phyloP scores from a whole-genome alignment of 1,140 invertebrate species.

The Apis dorsata region DNA sequence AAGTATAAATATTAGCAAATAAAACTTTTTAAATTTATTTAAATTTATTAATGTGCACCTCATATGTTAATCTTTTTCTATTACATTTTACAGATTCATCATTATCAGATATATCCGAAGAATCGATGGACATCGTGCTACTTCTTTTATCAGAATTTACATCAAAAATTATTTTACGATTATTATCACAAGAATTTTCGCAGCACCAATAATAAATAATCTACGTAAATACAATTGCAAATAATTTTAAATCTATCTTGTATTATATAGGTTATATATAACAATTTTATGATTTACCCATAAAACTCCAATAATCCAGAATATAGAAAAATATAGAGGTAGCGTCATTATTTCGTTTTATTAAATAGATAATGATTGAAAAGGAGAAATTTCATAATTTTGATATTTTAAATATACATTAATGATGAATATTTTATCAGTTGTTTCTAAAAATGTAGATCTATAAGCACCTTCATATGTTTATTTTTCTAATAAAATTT shows the following conservation, averaged over 20 bases:
- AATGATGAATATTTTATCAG: not conserved
- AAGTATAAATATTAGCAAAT: not conserved
- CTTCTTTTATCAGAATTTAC: constrained; percentile 44
- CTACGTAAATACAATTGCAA: constrained; percentile 16
- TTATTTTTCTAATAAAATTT: not conserved
- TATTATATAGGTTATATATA: constrained; percentile 4
- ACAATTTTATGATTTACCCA: constrained; percentile 52
- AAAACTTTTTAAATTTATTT: not conserved
- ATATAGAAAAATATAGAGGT: constrained; percentile 45
- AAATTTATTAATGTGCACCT: constrained; percentile 23
- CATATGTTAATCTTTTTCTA: constrained; percentile 20
- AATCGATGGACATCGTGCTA: constrained; percentile 65
- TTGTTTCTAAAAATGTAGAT: not conserved
- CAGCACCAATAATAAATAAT: constrained; percentile 41
- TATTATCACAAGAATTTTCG: not conserved
- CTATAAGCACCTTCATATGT: constrained; percentile 32
- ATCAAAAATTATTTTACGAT: constrained; percentile 47
- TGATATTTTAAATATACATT: not conserved
- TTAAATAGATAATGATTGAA: too few species aligned
- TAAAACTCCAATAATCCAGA: constrained; percentile 58
- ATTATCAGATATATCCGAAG: constrained; percentile 60
- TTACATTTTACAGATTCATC: constrained; percentile 42
- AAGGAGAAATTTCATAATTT: not conserved
- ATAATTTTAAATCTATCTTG: not conserved
- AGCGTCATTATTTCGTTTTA: not conserved